Base-by-base conservation (phyloP, 2,888 invertebrate genomes). In the Ectemnius continuus region DNA sequence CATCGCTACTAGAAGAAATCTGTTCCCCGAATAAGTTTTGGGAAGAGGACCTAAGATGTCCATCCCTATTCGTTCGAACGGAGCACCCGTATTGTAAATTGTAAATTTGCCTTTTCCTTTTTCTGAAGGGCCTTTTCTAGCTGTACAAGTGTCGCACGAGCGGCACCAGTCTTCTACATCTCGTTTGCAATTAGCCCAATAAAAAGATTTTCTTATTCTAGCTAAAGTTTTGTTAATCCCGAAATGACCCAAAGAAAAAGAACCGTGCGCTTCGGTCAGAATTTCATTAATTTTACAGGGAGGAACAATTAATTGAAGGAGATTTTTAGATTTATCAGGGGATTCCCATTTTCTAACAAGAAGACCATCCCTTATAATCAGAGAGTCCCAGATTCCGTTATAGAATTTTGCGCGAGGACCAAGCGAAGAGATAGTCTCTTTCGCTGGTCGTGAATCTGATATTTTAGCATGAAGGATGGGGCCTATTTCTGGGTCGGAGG, bases 21-120 rank as follows among this genome's bases (percentile, higher is more conserved):
- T 20, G 8, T 66, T 65, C 1, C 66, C 26, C 1, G n/a, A n/a
- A 2, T 4, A 5, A 46, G n/a, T 20, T n/a, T 1, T 36, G 0
- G 58, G 16, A 28, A 58, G 14, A 36, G 4, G 2, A 4, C 36
- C 36, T 8, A 36, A 8, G 8, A 36, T 36, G 8, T 65, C 58
- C 16, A 65, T 26, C 6, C 45, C 23, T 4, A 65, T 8, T 2
- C 23, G 28, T 4, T 65, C 57, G 11, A 65, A 65, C 3, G 46
- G 45, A 14, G 57, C 3, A 0, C 28, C 66, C 0, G 26, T 47
- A 59, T 66, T 66, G n/a, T 47, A 66, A 47, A 58, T 48, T 11
- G 46, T 26, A 0, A 66, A 16, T 0, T n/a, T 46, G 0, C 26
- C 46, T 16, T 6, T 48, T 13, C 48, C 48, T 2, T n/a, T 16